Evolutionary conservation across 2,888 invertebrate species (phyloP).

Genomic region (Lysandra bellargus): DNA sequence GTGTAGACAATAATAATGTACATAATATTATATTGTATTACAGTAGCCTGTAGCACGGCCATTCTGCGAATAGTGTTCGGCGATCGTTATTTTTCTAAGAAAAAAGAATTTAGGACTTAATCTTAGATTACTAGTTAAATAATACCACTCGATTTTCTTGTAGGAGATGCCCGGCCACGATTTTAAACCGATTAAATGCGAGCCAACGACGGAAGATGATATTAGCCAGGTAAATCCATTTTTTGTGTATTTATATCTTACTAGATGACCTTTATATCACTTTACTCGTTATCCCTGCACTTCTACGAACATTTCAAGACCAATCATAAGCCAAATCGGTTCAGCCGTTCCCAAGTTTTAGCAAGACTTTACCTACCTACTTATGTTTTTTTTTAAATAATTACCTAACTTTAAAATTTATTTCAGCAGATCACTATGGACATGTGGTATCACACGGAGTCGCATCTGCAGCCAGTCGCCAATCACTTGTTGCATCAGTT

Average conservation of each 20-base stretch:
- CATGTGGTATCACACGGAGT: conserved; percentile 40
- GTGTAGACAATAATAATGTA: no score
- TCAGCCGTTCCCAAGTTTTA: not conserved
- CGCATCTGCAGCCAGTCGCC: conserved; percentile 44
- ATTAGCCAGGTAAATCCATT: conserved; percentile 37
- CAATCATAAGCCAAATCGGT: not conserved
- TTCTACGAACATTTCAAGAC: no score
- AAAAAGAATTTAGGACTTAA: no score
- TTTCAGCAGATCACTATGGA: conserved; percentile 40
- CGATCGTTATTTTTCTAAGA: no score
- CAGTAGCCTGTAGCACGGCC: no score
- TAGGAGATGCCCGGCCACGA: conserved; percentile 69
- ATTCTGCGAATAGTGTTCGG: no score
- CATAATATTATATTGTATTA: no score
- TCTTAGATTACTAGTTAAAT: no score
- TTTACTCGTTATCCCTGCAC: no score
- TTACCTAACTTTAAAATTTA: not conserved
- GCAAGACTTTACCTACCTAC: not conserved
- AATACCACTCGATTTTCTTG: conserved; percentile 15
- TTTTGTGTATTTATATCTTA: not conserved
- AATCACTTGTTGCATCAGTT: conserved; percentile 55
- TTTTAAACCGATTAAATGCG: conserved; percentile 60
- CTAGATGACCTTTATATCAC: no score
- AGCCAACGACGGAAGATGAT: conserved; percentile 66
- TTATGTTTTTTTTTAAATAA: not conserved